Conservation (phyloP, 2,797 vertebrate species). For the Echeneis naucrates region DNA sequence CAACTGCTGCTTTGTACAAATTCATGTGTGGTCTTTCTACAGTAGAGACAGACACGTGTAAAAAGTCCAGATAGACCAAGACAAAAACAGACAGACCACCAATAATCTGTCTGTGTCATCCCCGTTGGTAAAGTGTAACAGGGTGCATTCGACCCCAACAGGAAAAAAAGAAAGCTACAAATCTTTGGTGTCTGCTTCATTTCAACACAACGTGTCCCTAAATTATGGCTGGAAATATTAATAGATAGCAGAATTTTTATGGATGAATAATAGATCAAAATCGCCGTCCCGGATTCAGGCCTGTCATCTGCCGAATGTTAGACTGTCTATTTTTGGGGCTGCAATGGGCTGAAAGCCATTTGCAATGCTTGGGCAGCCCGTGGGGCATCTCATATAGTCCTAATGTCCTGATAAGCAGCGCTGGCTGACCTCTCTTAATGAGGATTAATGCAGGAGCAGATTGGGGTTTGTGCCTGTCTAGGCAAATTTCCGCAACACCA, state of each 20-base stretch:
- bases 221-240: slow-evolving; percentile 28
- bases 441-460: slow-evolving; percentile 77
- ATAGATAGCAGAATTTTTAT: slow-evolving; percentile 44
- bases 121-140: slow-evolving; percentile 20
- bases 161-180: slow-evolving; percentile 22
- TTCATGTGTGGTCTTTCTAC: slow-evolving; percentile 11
- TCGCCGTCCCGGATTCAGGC: slow-evolving; percentile 6
- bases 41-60: slow-evolving; percentile 18
- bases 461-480: slow-evolving; percentile 54
- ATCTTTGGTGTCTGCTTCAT: slow-evolving; percentile 63
- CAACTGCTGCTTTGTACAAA: slow-evolving; percentile 13
- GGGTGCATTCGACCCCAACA: slow-evolving; percentile 5
- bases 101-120: slow-evolving; percentile 36
- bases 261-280: slow-evolving; percentile 55
- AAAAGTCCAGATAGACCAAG: neutral
- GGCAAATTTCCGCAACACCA: slow-evolving; percentile 46
- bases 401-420: slow-evolving; percentile 64
- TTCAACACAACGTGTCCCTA: slow-evolving; percentile 8
- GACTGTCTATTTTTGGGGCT: slow-evolving; percentile 60
- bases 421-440: slow-evolving; percentile 66
- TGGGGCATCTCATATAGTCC: slow-evolving; percentile 40
- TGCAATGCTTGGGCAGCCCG: slow-evolving; percentile 41
- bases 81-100: slow-evolving; percentile 22
- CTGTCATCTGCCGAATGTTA: slow-evolving; percentile 38
- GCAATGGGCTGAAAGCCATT: slow-evolving; percentile 48